Evolutionary conservation across 2,113 vertebrate genomes (phyloP), one percentile per base, ranked within the genome.

Genomic region (Corythoichthys intestinalis): DNA sequence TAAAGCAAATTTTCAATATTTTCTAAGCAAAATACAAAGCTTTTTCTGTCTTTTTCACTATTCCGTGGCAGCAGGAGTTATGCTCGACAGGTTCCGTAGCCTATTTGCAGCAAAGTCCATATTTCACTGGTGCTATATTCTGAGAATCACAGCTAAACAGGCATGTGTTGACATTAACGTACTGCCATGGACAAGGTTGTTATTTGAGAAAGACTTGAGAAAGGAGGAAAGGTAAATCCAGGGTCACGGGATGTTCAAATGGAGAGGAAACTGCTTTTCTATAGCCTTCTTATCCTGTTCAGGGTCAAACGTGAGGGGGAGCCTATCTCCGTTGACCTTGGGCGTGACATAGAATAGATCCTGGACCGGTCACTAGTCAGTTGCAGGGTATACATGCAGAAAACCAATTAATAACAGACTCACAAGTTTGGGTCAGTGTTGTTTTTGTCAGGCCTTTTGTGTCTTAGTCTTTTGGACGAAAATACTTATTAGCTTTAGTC

Each of bases 71-170:
- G 13, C 17, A 5, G 48, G 5, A 17, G 49, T 53, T 17, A 53
- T 53, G 17, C 20, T 53, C 17, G 17, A 5, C 50, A 8, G 50
- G 50, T 6, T 8, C 50, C 9, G 50, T 52, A 7, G 17, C 15
- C 50, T n/a, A 17, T 52, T 52, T 17, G 50, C 17, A 52, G 50
- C 50, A 15, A 56, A 56, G 53, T 56, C 53, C 2, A 56, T 56
- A 34, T 56, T 56, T n/a, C 53, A 34, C 20, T 53, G 50, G 50
- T 53, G 50, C 50, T 53, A 15, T n/a, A 53, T 53, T 53, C 50
- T 53, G 50, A 53, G 50, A 53, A 53, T 53, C 50, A 8, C 50
- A 53, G 73, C 77, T 82, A 82, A 88, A 79, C 83, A 75, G 64
- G 50, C 9, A 66, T 54, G 48, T 61, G 73, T 66, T 70, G 71